Evolutionary conservation across 2,797 vertebrate species (phyloP).

Genomic region (Todus mexicanus): DNA sequence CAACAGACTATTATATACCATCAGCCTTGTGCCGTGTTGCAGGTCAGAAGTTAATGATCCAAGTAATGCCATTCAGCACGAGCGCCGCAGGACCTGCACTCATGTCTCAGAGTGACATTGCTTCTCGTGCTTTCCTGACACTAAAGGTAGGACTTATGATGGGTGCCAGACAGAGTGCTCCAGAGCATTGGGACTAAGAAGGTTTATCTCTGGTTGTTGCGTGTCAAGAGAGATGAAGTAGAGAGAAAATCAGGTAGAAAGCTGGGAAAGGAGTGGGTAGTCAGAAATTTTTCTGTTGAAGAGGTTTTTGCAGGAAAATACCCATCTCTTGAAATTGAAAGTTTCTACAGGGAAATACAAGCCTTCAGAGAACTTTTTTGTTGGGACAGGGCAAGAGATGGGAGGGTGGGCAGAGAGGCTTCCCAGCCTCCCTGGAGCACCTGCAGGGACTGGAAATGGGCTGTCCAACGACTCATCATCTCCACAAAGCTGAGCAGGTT

Average conservation of each 20-base stretch:
- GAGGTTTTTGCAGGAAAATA: background rate
- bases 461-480: fast-evolving
- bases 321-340: background rate
- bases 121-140: background rate
- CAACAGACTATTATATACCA: background rate
- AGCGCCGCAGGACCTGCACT: background rate
- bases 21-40: background rate
- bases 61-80: background rate
- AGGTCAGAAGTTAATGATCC: background rate
- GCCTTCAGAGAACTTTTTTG: background rate
- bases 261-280: background rate
- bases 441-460: background rate
- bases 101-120: background rate
- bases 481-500: background rate
- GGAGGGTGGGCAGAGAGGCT: background rate
- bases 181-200: background rate
- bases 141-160: background rate
- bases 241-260: background rate
- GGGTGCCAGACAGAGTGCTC: background rate
- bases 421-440: background rate
- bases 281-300: background rate
- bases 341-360: background rate
- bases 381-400: background rate
- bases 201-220: background rate
- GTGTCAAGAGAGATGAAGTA: background rate